phyloP scores from a whole-genome alignment of 2,888 invertebrate genomes.

The Andrena praecox region DNA sequence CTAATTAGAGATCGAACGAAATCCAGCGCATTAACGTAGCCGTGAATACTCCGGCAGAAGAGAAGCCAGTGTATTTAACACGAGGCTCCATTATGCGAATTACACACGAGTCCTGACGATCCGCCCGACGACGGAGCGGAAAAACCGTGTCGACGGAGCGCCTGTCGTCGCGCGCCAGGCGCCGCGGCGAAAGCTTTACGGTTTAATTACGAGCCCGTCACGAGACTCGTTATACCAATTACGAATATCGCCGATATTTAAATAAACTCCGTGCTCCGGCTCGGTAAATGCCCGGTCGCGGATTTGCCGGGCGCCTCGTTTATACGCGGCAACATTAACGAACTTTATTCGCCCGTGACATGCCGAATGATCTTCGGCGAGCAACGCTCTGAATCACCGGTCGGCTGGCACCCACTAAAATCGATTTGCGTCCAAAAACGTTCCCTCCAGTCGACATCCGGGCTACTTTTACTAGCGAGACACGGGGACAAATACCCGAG shows the following conservation, averaged over 20 bases:
- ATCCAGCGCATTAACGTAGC: slow-evolving; percentile 46
- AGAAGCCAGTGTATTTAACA: slow-evolving; percentile 57
- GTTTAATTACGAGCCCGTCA: slow-evolving; percentile 65
- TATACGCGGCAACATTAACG: slow-evolving; percentile 27
- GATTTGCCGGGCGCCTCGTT: slow-evolving; percentile 26
- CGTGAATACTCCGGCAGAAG: slow-evolving; percentile 22
- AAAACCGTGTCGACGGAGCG: slow-evolving; percentile 22
- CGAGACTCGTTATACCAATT: slow-evolving; percentile 71
- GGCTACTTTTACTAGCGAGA: slow-evolving; percentile 4
- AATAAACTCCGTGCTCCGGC: slow-evolving; percentile 62
- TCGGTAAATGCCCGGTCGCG: slow-evolving; percentile 45
- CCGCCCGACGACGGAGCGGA: slow-evolving; percentile 43
- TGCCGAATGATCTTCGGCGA: slow-evolving; percentile 12
- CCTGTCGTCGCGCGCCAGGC: neutral
- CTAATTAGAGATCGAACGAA: slow-evolving; percentile 60
- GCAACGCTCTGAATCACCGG: neutral
- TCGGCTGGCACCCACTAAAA: neutral
- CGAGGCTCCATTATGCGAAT: slow-evolving; percentile 65
- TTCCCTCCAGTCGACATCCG: neutral
- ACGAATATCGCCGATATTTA: slow-evolving; percentile 67
- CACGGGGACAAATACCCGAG: neutral
- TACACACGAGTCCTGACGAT: slow-evolving; percentile 49
- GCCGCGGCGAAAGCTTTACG: slow-evolving; percentile 34
- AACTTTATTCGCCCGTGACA: slow-evolving; percentile 34
- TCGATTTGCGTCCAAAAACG: neutral